Conservation (phyloP, 2,113 vertebrate genomes). For the Calyptomena viridis region DNA sequence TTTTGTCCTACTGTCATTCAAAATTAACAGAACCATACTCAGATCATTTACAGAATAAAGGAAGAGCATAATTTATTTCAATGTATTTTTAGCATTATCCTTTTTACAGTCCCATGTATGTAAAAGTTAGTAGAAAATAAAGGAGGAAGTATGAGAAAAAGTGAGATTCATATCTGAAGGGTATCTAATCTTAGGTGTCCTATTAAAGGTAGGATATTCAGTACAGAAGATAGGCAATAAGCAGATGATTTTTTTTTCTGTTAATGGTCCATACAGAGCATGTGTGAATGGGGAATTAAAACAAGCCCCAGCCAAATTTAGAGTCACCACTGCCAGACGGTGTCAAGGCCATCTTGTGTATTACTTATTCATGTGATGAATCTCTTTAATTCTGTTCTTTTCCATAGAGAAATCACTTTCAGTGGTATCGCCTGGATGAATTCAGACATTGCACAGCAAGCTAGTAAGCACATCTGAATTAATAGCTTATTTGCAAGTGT, state of each 20-base stretch:
- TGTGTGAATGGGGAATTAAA: neutral
- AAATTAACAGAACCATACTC: neutral
- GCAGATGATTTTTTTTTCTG: neutral
- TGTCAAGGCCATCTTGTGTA: neutral
- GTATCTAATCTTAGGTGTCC: neutral
- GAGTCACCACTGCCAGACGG: neutral
- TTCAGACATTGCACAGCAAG: neutral
- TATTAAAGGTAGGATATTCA: neutral
- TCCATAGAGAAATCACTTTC: neutral
- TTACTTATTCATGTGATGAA: neutral
- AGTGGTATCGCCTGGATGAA: neutral
- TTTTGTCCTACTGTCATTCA: neutral
- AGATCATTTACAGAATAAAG: neutral
- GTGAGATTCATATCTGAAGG: neutral
- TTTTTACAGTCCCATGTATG: neutral
- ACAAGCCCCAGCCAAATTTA: neutral
- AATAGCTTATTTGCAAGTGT: slow-evolving; percentile 28
- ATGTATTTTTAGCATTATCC: neutral
- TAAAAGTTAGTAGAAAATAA: neutral
- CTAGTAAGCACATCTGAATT: slow-evolving; percentile 9
- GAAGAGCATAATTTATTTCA: neutral
- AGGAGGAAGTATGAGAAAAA: neutral
- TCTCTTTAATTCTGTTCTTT: neutral
- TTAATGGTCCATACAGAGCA: neutral
- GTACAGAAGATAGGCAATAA: neutral